These are phyloP conservation scores for Choloepus hoffmanni DNA, from an alignment of 2,113 vertebrate species.

Conservation along the genomic window DNA sequence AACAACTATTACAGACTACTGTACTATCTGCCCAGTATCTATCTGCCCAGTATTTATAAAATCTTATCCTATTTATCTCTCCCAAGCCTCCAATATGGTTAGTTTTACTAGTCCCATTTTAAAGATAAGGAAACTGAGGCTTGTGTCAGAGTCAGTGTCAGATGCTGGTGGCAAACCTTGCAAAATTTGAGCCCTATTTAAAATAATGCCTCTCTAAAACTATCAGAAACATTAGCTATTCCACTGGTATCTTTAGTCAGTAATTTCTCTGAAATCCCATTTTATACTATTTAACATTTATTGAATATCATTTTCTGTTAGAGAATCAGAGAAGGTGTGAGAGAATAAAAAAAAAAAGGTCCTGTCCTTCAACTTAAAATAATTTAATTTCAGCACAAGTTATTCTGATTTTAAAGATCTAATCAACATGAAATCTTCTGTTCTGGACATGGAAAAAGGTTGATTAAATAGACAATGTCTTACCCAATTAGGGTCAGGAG, in stretches of 20 bases:
- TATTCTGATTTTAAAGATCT: constrained; percentile 56
- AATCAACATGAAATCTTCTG: constrained; percentile 36
- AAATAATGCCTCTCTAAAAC: not conserved
- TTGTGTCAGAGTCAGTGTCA: not conserved
- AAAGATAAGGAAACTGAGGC: not conserved
- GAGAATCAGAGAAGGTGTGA: constrained; percentile 22
- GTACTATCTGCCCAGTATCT: not conserved
- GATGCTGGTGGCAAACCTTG: not conserved
- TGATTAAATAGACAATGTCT: constrained; percentile 64
- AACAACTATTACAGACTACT: not conserved
- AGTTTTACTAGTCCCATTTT: not conserved
- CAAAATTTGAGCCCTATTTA: not conserved
- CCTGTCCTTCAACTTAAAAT: constrained; percentile 58
- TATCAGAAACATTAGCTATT: not conserved
- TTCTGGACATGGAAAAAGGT: constrained; percentile 52
- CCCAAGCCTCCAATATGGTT: not conserved
- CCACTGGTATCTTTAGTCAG: not conserved
- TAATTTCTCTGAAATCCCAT: constrained; percentile 41
- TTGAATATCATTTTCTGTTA: not conserved
- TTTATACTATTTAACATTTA: constrained; percentile 41
- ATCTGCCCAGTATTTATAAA: not conserved
- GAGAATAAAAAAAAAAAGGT: constrained; percentile 4
- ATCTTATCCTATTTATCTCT: not conserved
- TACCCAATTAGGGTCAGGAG: constrained; percentile 59
- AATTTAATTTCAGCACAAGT: constrained; percentile 68